Conservation (phyloP, 2,797 vertebrate species). For the Sus cebifrons region DNA sequence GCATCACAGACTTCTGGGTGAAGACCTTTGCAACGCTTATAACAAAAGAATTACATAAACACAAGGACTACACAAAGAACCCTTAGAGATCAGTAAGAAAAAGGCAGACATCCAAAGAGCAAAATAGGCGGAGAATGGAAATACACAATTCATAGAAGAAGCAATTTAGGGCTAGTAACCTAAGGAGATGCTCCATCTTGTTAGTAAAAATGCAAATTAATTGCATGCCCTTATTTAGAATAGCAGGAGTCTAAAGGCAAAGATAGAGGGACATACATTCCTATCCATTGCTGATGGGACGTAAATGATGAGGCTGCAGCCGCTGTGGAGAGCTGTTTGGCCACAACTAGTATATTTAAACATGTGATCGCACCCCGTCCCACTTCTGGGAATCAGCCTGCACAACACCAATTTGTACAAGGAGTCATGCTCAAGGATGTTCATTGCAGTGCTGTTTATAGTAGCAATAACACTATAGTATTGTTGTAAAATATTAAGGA, state of each 20-base stretch:
- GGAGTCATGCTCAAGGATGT: background rate
- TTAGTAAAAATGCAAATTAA: background rate
- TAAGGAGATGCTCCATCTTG: background rate
- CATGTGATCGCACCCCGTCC: background rate
- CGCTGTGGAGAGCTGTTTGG: background rate
- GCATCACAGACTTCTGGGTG: slow-evolving; percentile 29
- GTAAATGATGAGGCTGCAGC: background rate
- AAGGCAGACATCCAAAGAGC: slow-evolving; percentile 38
- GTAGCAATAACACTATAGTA: background rate
- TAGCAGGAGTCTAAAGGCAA: background rate
- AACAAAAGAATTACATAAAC: slow-evolving; percentile 9
- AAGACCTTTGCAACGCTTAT: background rate
- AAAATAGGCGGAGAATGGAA: background rate
- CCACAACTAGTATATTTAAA: too few relatives aligned
- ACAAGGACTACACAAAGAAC: slow-evolving; percentile 49
- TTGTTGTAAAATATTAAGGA: background rate
- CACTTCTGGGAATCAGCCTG: background rate
- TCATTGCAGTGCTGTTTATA: background rate
- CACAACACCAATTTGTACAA: background rate
- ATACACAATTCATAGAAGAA: background rate
- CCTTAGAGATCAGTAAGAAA: slow-evolving; percentile 30
- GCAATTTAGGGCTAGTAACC: background rate
- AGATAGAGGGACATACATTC: background rate
- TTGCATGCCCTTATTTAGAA: background rate
- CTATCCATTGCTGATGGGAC: background rate